Conservation (phyloP, 2,113 vertebrate species). For the Ammodytes dubius region DNA sequence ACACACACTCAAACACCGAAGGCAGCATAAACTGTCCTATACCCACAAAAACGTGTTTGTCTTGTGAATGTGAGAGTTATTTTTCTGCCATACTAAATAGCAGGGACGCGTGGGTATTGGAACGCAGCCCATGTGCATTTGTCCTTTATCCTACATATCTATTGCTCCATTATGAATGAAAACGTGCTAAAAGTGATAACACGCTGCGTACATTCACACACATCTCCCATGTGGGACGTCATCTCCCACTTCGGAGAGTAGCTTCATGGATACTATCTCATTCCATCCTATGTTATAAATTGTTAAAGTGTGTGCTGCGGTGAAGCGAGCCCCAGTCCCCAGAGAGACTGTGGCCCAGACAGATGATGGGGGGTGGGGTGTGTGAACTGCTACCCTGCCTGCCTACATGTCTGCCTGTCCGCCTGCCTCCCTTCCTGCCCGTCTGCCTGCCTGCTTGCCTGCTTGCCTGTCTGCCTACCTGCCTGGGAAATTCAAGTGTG, state of each 20-base stretch:
- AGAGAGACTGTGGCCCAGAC: conserved; percentile 33
- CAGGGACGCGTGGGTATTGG: no score
- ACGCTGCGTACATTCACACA: neutral
- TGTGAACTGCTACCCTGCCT: conserved; percentile 6
- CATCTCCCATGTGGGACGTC: neutral
- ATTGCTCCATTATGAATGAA: neutral
- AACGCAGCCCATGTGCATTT: neutral
- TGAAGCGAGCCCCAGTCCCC: neutral
- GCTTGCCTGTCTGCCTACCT: neutral
- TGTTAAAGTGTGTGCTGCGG: conserved; percentile 4
- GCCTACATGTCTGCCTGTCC: no score
- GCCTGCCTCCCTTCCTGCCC: no score
- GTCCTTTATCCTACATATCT: neutral
- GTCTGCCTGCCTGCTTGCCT: no score
- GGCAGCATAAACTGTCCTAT: no score
- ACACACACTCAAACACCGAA: no score
- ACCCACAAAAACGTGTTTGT: no score
- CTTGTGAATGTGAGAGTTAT: no score
- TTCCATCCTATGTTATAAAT: conserved; percentile 17
- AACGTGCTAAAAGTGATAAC: neutral
- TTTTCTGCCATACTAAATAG: no score
- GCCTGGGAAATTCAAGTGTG: conserved; percentile 44
- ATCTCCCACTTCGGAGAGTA: neutral
- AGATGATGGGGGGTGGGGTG: conserved; percentile 16
- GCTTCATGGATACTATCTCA: neutral